Conservation (phyloP, 1,140 invertebrate genomes). For the Copidosoma floridanum region DNA sequence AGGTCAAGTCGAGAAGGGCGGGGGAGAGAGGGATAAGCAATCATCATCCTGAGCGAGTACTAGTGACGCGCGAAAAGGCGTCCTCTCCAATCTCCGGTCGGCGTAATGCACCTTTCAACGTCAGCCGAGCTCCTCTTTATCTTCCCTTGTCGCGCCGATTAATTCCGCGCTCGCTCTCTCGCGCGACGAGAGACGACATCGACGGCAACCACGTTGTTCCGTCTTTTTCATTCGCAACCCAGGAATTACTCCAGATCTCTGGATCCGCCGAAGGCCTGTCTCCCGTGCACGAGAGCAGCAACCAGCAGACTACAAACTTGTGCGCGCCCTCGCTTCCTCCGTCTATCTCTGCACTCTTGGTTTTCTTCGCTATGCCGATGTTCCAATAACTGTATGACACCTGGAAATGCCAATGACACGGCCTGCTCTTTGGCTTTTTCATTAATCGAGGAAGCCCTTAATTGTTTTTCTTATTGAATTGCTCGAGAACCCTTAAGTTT, state of each 20-base stretch:
- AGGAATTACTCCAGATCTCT: conserved; percentile 21
- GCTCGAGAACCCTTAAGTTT: too few species aligned
- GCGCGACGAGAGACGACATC: too few species aligned
- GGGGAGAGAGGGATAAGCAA: neutral
- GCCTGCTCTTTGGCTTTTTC: too few species aligned
- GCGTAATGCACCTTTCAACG: conserved; percentile 26
- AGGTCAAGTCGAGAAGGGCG: neutral
- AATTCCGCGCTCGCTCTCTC: too few species aligned
- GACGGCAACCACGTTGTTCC: conserved; percentile 1
- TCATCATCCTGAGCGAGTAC: neutral
- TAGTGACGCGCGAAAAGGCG: neutral
- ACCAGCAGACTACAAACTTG: neutral
- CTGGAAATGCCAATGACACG: too few species aligned
- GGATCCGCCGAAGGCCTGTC: neutral
- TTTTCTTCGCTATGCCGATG: neutral
- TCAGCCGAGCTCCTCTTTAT: conserved; percentile 22
- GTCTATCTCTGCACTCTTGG: too few species aligned
- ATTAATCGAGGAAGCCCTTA: too few species aligned
- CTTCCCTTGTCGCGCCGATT: conserved; percentile 19
- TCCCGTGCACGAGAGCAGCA: neutral
- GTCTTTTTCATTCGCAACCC: conserved; percentile 22
- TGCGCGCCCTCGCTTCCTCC: neutral
- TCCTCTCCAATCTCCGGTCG: conserved; percentile 17
- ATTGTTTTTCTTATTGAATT: too few species aligned
- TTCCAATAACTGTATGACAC: neutral